phyloP scores from a whole-genome alignment of 2,797 vertebrate genomes.

The Betta splendens region DNA sequence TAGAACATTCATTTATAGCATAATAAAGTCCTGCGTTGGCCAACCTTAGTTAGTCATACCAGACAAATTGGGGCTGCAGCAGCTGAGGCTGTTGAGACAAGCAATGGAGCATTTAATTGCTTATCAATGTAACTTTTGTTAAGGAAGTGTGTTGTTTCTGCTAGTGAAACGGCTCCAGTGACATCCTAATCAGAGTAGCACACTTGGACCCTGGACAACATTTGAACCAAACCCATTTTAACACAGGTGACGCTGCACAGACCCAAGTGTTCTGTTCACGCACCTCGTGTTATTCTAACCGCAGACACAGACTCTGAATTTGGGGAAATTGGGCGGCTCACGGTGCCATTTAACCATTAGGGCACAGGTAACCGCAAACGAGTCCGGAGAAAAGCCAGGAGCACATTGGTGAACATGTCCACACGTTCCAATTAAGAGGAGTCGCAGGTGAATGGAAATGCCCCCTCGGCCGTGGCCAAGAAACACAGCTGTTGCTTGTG shows the following conservation, averaged over 20 bases:
- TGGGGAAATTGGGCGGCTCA: constrained; percentile 38
- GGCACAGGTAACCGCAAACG: constrained; percentile 52
- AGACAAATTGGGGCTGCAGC: background rate
- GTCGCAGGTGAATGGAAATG: constrained; percentile 66
- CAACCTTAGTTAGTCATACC: background rate
- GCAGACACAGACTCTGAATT: constrained; percentile 13
- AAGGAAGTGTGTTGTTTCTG: background rate
- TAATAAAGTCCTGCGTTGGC: background rate
- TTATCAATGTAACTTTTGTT: background rate
- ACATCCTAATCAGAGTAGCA: background rate
- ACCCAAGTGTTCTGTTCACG: constrained; percentile 11
- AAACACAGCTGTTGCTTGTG: constrained; percentile 68
- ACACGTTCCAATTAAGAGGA: constrained; percentile 59
- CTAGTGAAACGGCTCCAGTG: background rate
- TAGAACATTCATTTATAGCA: background rate
- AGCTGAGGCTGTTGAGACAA: background rate
- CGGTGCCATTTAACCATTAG: constrained; percentile 44
- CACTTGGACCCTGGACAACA: background rate
- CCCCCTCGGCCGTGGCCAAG: constrained; percentile 62
- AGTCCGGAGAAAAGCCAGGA: constrained; percentile 62
- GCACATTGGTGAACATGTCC: constrained; percentile 45
- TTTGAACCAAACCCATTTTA: background rate
- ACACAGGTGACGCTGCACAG: constrained; percentile 34
- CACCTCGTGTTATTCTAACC: constrained; percentile 10
- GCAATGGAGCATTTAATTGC: background rate